Evolutionary conservation across 2,888 invertebrate genomes (phyloP), one percentile per base, ranked within the genome.

Genomic region (Thumatha senex): DNA sequence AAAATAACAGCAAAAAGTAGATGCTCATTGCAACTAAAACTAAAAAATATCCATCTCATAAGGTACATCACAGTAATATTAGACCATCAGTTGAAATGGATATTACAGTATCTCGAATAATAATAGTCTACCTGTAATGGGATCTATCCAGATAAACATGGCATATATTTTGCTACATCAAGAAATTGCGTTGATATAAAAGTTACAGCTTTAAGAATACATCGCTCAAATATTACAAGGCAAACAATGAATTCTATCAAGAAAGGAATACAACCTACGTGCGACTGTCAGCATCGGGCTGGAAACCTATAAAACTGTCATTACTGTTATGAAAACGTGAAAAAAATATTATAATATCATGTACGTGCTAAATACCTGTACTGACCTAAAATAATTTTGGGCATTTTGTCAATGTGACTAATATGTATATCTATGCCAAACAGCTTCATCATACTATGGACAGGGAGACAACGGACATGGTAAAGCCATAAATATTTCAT

Each of bases 21-120:
- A 35, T 41, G n/a, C 8, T 12, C 7, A 7, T 14, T 39, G 40
- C 52, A 59, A 51, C 48, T 53, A 63, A 48, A 15, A 11, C 7
- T 30, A 35, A 53, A 24, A 30, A 11, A 49, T 30, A 46, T 45
- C 15, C 30, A 35, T 4, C 33, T 34, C 38, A 53, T 51, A 48
- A 48, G 51, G 46, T 35, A 54, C 36, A 58, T 56, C 43, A 58
- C 53, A 58, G 43, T 58, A 34, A 58, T 45, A 58, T 58, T 51
- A 52, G 48, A 52, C 36, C 43, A 51, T 52, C 39, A 51, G 31
- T 39, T 43, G 51, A 43, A 51, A 61, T 61, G 53, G 51, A 58
- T 60, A 57, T 61, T 63, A 65, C 65, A 54, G 55, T 63, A 58
- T 51, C 50, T 58, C 39, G 54, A 54, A 63, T 63, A 62, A 58